phyloP scores from a whole-genome alignment of 1,140 invertebrate species.

The Himalopsyche phryganea region DNA sequence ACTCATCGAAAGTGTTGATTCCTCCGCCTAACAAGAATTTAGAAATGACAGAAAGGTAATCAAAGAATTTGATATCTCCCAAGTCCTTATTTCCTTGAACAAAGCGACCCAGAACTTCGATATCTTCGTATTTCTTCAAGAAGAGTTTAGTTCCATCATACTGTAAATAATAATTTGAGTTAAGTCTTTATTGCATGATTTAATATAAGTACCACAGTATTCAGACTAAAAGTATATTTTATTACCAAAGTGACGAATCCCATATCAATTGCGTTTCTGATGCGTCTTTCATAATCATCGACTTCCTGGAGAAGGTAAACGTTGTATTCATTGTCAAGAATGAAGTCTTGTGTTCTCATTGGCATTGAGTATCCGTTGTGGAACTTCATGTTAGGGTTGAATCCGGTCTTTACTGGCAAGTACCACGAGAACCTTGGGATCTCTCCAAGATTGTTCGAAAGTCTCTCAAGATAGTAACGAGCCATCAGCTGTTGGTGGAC shows the following conservation, averaged over 20 bases:
- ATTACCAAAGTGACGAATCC: slow-evolving; percentile 45
- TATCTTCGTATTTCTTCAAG: slow-evolving; percentile 52
- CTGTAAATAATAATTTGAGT: slow-evolving; percentile 39
- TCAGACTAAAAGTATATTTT: too few species aligned
- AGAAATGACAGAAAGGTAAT: slow-evolving; percentile 36
- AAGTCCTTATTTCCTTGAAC: slow-evolving; percentile 55
- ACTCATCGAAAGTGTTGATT: slow-evolving; percentile 10
- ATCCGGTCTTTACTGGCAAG: slow-evolving; percentile 55
- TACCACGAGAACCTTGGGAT: slow-evolving; percentile 58
- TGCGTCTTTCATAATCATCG: slow-evolving; percentile 52
- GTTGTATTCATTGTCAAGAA: slow-evolving; percentile 45
- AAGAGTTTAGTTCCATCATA: slow-evolving; percentile 52
- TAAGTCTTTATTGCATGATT: neutral
- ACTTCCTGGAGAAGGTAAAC: slow-evolving; percentile 46
- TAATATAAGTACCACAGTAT: too few species aligned
- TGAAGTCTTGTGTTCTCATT: slow-evolving; percentile 51
- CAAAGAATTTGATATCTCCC: slow-evolving; percentile 42
- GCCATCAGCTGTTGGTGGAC: slow-evolving; percentile 60
- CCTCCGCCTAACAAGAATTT: slow-evolving; percentile 17
- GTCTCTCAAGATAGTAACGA: slow-evolving; percentile 67
- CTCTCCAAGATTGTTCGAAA: slow-evolving; percentile 58
- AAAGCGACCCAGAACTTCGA: slow-evolving; percentile 54
- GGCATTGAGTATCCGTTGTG: slow-evolving; percentile 57
- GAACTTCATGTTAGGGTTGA: slow-evolving; percentile 55
- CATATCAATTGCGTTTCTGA: slow-evolving; percentile 55